Evolutionary conservation across 2,797 vertebrate species (phyloP).

Genomic region (Halcyon leucocephala): DNA sequence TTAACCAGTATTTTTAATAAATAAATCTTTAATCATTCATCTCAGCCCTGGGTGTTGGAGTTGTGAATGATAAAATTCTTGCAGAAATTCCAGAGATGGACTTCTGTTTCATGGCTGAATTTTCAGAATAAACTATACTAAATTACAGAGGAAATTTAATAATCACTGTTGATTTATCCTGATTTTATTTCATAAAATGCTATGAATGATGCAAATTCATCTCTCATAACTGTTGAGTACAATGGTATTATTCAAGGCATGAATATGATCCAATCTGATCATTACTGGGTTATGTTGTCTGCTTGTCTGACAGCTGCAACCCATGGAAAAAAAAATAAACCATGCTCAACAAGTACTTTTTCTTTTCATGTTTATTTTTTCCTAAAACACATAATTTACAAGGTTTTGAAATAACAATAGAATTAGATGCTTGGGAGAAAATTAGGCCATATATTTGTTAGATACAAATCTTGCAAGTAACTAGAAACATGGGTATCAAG

Average conservation of each 20-base stretch:
- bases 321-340: background rate
- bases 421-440: conserved; percentile 49
- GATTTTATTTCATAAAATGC: conserved; percentile 35
- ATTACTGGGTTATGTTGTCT: background rate
- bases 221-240: background rate
- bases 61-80: background rate
- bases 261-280: background rate
- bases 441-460: conserved; percentile 63
- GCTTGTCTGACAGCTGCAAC: conserved; percentile 27
- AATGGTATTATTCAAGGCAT: background rate
- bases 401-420: conserved; percentile 55
- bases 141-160: background rate
- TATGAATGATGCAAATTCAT: background rate
- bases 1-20: background rate
- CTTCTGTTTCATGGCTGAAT: background rate
- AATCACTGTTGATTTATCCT: conserved; percentile 15
- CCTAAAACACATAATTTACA: conserved; percentile 44
- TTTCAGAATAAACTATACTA: background rate
- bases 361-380: conserved; percentile 7
- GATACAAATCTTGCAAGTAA: conserved; percentile 44
- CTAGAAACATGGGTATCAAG: conserved; percentile 50
- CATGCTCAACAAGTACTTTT: conserved; percentile 1
- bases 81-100: background rate
- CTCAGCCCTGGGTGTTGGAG: background rate
- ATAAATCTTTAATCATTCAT: background rate